Percentiles rank a stretch among this genome's conserved stretches.
phyloP scores from a whole-genome alignment of 2,113 vertebrate genomes.

The Halichoeres trimaculatus region DNA sequence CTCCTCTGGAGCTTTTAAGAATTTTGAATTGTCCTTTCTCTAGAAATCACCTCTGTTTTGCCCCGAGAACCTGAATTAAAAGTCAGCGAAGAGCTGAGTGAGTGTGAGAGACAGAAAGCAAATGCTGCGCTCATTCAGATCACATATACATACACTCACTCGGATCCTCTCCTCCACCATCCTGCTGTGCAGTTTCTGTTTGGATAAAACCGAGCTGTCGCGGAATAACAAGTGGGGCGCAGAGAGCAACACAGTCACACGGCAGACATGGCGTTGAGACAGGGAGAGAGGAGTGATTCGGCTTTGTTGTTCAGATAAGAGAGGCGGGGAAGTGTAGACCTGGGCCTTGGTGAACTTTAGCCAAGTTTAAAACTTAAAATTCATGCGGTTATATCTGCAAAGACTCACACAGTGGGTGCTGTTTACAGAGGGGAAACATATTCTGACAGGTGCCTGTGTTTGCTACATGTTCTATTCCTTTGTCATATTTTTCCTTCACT shows the following conservation, averaged over 20 bases:
- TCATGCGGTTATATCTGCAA: neutral
- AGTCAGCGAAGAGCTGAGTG: neutral
- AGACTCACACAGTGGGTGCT: neutral
- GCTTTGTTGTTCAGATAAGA: slow-evolving; percentile 49
- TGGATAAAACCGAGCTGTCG: slow-evolving; percentile 42
- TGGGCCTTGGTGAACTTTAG: neutral
- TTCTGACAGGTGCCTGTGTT: neutral
- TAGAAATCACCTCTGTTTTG: slow-evolving; percentile 46
- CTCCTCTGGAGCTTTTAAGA: slow-evolving; percentile 38
- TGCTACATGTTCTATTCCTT: neutral
- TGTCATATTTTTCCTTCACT: neutral
- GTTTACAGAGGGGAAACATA: neutral
- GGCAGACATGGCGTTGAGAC: slow-evolving; percentile 6
- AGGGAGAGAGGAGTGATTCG: slow-evolving; percentile 12
- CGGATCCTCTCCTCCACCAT: slow-evolving; percentile 26
- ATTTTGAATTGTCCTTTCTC: slow-evolving; percentile 36
- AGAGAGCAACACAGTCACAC: slow-evolving; percentile 37
- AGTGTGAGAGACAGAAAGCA: slow-evolving; percentile 12
- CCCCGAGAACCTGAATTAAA: slow-evolving; percentile 55
- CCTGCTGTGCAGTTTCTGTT: slow-evolving; percentile 46
- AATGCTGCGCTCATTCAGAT: slow-evolving; percentile 17
- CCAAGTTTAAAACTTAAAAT: slow-evolving; percentile 2
- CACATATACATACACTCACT: slow-evolving; percentile 25
- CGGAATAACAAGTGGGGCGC: slow-evolving; percentile 57
- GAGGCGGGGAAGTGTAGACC: slow-evolving; percentile 11